Conservation (phyloP, 2,797 vertebrate species). For the Scolopax rusticola region DNA sequence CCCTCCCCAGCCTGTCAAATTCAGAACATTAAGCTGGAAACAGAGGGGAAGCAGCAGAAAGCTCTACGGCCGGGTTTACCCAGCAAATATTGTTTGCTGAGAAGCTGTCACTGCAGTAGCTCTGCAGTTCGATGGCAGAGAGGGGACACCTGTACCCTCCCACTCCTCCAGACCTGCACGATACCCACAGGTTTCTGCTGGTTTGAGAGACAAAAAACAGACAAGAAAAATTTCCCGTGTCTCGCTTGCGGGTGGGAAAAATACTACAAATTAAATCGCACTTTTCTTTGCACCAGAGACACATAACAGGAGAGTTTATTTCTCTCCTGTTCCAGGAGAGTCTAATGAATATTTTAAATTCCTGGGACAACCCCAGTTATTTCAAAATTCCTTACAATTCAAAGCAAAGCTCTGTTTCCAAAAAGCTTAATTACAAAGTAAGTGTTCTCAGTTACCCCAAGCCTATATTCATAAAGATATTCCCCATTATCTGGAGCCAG, state of each 20-base stretch:
- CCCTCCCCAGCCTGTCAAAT: not conserved
- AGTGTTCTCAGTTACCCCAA: not conserved
- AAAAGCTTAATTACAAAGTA: conserved; percentile 13
- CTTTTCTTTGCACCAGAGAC: not conserved
- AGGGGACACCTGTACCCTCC: conserved; percentile 52
- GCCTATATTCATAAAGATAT: not conserved
- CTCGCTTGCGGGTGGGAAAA: not conserved
- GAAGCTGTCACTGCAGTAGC: conserved; percentile 34
- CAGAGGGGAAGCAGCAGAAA: not conserved
- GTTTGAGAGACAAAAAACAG: not conserved
- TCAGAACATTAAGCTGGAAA: conserved; percentile 1
- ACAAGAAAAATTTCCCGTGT: not conserved
- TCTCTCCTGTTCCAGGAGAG: not conserved
- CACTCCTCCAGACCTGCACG: conserved; percentile 8
- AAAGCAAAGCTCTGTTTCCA: not conserved
- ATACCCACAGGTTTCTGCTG: not conserved
- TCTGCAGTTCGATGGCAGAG: conserved; percentile 25
- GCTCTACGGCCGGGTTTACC: not conserved
- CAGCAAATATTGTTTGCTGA: conserved; percentile 33
- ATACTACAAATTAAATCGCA: not conserved
- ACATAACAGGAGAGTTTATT: not conserved
- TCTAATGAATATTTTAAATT: not conserved
- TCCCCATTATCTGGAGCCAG: not conserved
- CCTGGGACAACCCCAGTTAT: not conserved
- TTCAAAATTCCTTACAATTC: not conserved